Evolutionary conservation across 2,888 invertebrate species (phyloP).

Genomic region (Troilus luridus): DNA sequence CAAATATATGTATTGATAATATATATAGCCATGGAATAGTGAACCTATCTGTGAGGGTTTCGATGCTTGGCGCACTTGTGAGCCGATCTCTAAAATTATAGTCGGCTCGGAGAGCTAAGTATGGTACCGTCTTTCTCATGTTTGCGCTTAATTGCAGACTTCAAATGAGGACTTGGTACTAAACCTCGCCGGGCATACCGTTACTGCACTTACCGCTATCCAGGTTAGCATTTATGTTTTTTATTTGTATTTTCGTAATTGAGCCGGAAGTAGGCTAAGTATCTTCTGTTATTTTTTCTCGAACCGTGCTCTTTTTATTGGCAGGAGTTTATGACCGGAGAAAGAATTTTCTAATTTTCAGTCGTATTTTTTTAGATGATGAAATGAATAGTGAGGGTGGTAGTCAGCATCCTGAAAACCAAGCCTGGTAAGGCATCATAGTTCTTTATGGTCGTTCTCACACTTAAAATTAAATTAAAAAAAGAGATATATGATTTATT

Average conservation of each 20-base stretch:
- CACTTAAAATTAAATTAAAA: no score
- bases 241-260: background rate
- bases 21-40: background rate
- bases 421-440: no score
- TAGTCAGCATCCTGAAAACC: no score
- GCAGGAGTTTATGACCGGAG: no score
- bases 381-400: no score
- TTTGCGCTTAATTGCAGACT: background rate
- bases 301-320: no score
- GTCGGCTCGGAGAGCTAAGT: background rate
- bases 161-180: background rate
- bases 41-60: background rate
- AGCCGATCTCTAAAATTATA: background rate
- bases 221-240: background rate
- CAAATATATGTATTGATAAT: no score
- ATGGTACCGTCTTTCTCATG: background rate
- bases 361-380: no score
- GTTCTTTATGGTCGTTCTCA: no score
- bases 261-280: background rate
- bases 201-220: background rate
- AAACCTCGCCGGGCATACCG: background rate
- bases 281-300: background rate
- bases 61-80: background rate
- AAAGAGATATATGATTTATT: no score
- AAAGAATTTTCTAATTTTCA: no score